Evolutionary conservation across 2,888 invertebrate genomes (phyloP).

Genomic region (Crepidodera aurea): DNA sequence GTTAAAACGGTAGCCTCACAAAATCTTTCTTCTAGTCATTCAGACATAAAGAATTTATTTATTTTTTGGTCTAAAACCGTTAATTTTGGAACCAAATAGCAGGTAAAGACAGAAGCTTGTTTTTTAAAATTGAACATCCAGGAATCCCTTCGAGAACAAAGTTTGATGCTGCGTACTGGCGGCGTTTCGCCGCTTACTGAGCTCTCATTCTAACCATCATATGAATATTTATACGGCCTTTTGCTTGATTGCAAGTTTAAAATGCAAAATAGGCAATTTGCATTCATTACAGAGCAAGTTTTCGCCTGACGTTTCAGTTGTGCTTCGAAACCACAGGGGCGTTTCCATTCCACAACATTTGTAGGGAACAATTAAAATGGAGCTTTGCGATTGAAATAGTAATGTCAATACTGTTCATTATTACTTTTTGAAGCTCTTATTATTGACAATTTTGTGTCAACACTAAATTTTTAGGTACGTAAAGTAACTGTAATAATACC

Average conservation of each 20-base stretch:
- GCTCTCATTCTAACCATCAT: constrained; percentile 40
- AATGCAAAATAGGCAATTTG: constrained; percentile 61
- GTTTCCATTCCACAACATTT: constrained; percentile 2
- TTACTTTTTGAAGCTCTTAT: no score
- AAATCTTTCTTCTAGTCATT: no score
- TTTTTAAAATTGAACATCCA: constrained; percentile 23
- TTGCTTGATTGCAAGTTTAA: constrained; percentile 61
- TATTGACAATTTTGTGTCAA: no score
- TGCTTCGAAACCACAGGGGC: constrained; percentile 30
- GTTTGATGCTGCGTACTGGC: constrained; percentile 9
- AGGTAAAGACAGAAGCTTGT: constrained; percentile 3
- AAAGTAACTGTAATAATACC: no score
- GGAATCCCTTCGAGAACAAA: constrained; percentile 22
- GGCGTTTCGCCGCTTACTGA: constrained; percentile 4
- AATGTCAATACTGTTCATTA: no score
- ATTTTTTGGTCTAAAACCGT: no score
- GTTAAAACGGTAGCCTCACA: no score
- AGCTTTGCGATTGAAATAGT: no score
- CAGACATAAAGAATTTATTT: no score
- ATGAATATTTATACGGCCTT: constrained; percentile 61
- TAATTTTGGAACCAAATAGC: constrained; percentile 10
- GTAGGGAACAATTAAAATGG: no score
- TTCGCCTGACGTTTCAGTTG: constrained; percentile 40
- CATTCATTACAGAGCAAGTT: constrained; percentile 55
- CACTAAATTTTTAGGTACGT: no score